Percentiles rank a stretch among this genome's conserved stretches.
Conservation (phyloP, 30 jellyfish, hydroid and myxozoan genomes). For the Chrysaora quinquecirrha region DNA sequence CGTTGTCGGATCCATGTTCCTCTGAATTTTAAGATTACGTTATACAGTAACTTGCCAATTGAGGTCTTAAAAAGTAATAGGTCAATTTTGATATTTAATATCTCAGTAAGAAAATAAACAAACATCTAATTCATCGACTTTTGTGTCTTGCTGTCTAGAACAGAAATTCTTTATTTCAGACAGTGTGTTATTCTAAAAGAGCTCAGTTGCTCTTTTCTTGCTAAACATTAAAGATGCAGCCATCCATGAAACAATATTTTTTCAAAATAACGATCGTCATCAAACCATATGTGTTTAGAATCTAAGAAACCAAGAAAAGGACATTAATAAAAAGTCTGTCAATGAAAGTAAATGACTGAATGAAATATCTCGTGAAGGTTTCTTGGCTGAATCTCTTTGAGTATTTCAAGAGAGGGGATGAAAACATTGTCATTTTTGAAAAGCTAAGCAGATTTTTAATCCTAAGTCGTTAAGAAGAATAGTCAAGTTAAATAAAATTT, state of each 20-base stretch:
- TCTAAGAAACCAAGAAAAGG: slow-evolving; percentile 21
- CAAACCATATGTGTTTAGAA: slow-evolving; percentile 41
- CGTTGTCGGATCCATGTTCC: no score
- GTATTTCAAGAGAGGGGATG: no score
- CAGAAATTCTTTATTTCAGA: no score
- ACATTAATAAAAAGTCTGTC: neutral
- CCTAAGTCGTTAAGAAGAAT: slow-evolving; percentile 51
- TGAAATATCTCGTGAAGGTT: no score
- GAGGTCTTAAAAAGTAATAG: no score
- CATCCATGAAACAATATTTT: neutral
- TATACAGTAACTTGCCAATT: neutral
- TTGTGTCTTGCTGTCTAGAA: neutral
- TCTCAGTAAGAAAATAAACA: no score
- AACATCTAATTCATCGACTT: neutral
- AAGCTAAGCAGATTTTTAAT: slow-evolving; percentile 18
- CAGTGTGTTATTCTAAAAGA: no score
- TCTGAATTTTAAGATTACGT: no score
- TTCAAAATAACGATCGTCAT: neutral
- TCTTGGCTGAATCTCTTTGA: no score
- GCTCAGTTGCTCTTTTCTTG: neutral
- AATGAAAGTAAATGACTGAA: neutral
- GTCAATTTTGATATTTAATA: no score
- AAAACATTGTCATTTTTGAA: no score
- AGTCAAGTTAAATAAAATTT: neutral
- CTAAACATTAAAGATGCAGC: neutral